These are phyloP conservation scores for Silurus glanis DNA, from an alignment of 2,113 vertebrate species.

Conservation along the genomic window DNA sequence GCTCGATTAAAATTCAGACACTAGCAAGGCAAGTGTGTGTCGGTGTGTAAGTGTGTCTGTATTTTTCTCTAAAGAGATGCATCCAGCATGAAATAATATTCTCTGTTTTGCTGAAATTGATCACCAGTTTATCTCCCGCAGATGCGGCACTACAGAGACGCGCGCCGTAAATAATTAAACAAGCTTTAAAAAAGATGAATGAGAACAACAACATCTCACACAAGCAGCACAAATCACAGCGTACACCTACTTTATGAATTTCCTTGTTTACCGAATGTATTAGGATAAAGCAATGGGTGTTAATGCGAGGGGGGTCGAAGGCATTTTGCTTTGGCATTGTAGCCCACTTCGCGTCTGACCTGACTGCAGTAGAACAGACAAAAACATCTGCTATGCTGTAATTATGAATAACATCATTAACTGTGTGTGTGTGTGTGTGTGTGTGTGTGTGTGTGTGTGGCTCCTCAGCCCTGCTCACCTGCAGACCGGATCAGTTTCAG, in stretches of 20 bases:
- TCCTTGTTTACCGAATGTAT: slow-evolving; percentile 27
- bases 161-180: slow-evolving; percentile 70
- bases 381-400: neutral
- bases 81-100: neutral
- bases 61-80: neutral
- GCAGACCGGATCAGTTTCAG: slow-evolving; percentile 89
- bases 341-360: neutral
- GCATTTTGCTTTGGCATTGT: slow-evolving; percentile 13
- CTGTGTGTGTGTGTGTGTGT: slow-evolving; percentile 20
- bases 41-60: neutral
- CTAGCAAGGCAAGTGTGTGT: neutral
- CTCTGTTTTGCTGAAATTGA: slow-evolving; percentile 54
- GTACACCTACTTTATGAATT: neutral
- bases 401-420: neutral
- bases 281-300: slow-evolving; percentile 39
- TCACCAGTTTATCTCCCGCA: slow-evolving; percentile 54
- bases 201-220: slow-evolving; percentile 61
- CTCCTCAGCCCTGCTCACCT: slow-evolving; percentile 81
- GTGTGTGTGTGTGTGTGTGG: slow-evolving; percentile 25
- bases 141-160: slow-evolving; percentile 55
- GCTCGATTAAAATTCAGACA: too few species aligned
- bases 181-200: slow-evolving; percentile 70
- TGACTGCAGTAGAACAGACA: neutral
- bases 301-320: neutral
- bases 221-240: slow-evolving; percentile 50